Evolutionary conservation across 2,888 invertebrate species (phyloP).

Genomic region (Balanococcus diminutus): DNA sequence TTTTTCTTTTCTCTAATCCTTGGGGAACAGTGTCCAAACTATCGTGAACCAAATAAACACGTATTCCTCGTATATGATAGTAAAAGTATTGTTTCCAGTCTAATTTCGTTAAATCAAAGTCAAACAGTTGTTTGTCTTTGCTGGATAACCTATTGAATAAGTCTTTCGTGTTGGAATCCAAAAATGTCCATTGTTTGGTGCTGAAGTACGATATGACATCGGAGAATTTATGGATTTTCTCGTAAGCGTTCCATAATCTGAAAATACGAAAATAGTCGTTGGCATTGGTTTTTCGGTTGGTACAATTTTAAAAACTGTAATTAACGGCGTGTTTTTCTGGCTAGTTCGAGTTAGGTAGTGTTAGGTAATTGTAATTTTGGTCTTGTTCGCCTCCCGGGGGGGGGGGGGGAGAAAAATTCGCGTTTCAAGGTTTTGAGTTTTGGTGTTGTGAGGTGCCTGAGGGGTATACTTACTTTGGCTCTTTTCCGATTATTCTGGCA

Average conservation of each 20-base stretch:
- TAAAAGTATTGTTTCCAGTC: conserved; percentile 79
- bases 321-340: background rate
- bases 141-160: conserved; percentile 66
- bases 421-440: background rate
- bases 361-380: background rate
- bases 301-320: background rate
- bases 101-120: conserved; percentile 74
- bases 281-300: background rate
- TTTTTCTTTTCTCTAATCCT: conserved; percentile 69
- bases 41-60: conserved; percentile 81
- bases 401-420: background rate
- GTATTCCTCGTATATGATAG: conserved; percentile 74
- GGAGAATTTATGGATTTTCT: conserved; percentile 76
- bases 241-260: conserved; percentile 78
- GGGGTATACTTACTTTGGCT: conserved; percentile 67
- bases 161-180: conserved; percentile 67
- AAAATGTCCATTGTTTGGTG: conserved; percentile 76
- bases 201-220: conserved; percentile 80
- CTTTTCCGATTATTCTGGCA: conserved; percentile 69
- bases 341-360: too few species aligned
- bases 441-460: background rate
- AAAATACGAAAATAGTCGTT: conserved; percentile 53
- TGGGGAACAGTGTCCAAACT: conserved; percentile 75
- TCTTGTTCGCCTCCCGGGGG: background rate
- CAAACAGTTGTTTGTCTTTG: conserved; percentile 70